Evolutionary conservation across 2,797 vertebrate genomes (phyloP), one percentile per base, ranked within the genome.

Genomic region (Channa striata): DNA sequence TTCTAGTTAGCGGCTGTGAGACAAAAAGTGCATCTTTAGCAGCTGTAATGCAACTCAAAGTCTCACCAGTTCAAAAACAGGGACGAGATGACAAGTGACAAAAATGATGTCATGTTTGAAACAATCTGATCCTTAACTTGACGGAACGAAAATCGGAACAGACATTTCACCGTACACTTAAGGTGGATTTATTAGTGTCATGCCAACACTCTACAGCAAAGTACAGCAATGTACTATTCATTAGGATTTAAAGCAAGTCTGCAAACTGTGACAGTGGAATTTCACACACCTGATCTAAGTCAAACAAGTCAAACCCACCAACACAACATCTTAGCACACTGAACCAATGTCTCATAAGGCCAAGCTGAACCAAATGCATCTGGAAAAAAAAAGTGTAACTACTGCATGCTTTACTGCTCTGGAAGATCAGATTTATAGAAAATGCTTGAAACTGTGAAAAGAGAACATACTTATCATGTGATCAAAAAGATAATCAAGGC

Each of bases 381-480:
- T 82, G 73, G 40, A 43, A 68, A 76, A 68, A 76, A 68, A 59
- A 80, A 57, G 54, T 80, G 68, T 80, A 72, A 81, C 75, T 77
- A 87, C 84, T 87, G 87, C 90, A 89, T 91, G 85, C 87, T 81
- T n/a, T 52, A 84, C 77, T 89, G 79, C 70, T 74, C 60, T 85
- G 89, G 89, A 91, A 92, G 90, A 91, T 87, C 89, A 78, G 89
- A 89, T 91, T 93, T 90, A 83, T 91, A 91, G 84, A 89, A 90
- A 88, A 90, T 82, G 80, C 56, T 78, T 72, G 51, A 56, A 86
- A 80, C 69, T 42, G 60, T 88, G 76, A 72, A 73, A 80, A 77
- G 57, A 75, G 37, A 72, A 74, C 36, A 47, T 59, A 50, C 64
- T 56, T 42, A 59, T 76, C 30, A 59, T 66, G 62, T 78, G 53